Evolutionary conservation across 2,888 invertebrate genomes (phyloP).

Genomic region (Girardia tigrina): DNA sequence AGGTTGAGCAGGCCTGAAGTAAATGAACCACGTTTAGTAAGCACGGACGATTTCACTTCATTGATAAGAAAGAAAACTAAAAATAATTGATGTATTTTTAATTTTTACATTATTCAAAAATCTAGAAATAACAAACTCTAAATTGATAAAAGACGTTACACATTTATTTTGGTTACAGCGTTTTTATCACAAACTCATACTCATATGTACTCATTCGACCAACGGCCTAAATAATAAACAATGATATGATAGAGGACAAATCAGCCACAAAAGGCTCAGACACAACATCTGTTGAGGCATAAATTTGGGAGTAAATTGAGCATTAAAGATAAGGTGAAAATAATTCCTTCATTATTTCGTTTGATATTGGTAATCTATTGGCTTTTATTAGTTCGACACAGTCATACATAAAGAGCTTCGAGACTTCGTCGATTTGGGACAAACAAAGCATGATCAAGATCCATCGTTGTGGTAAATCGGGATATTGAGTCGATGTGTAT

Average conservation of each 20-base stretch:
- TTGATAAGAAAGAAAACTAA: too few relatives aligned
- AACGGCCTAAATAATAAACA: background rate
- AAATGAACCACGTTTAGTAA: too few relatives aligned
- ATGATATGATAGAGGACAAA: background rate
- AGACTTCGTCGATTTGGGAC: background rate
- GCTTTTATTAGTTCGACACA: conserved; percentile 16
- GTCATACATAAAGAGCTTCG: background rate
- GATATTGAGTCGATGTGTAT: conserved; percentile 5
- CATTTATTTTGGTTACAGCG: too few relatives aligned
- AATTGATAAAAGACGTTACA: too few relatives aligned
- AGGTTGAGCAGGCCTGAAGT: too few relatives aligned
- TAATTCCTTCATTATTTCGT: background rate
- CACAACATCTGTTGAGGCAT: conserved; percentile 17
- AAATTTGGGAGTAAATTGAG: background rate
- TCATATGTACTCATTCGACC: too few relatives aligned
- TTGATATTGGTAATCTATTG: conserved; percentile 10
- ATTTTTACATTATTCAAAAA: too few relatives aligned
- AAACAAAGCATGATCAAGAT: conserved; percentile 10
- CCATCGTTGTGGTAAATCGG: conserved; percentile 11
- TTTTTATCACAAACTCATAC: too few relatives aligned
- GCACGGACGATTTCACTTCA: too few relatives aligned
- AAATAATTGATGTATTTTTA: too few relatives aligned
- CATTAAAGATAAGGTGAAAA: conserved; percentile 16
- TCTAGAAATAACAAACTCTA: too few relatives aligned
- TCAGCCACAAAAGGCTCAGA: background rate